Conservation (phyloP, 2,113 vertebrate species). For the Grantiella picta region DNA sequence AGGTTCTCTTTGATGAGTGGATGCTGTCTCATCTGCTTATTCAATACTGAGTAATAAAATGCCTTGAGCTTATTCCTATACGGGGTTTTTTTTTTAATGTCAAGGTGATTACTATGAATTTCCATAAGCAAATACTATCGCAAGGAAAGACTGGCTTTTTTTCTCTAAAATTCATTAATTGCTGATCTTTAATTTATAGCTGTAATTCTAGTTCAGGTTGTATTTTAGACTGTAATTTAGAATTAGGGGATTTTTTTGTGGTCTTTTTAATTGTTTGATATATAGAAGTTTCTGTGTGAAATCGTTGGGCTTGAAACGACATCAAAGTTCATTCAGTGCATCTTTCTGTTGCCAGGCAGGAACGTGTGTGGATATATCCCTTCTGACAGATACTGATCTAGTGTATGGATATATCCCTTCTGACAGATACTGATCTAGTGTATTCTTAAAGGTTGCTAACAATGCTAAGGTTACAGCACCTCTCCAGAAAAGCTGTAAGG, state of each 20-base stretch:
- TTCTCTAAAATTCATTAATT: not conserved
- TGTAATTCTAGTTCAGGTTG: not conserved
- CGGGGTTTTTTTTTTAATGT: not conserved
- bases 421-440: not conserved
- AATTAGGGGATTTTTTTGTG: not conserved
- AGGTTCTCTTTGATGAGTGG: not conserved
- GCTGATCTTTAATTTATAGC: not conserved
- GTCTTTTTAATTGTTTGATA: not conserved
- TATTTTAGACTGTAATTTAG: not conserved
- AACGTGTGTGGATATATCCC: not conserved
- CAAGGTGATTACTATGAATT: not conserved
- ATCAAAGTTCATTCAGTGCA: not conserved
- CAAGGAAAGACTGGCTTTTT: not conserved
- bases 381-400: slow-evolving; percentile 18
- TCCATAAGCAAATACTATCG: not conserved
- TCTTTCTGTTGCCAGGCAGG: not conserved
- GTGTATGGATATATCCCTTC: not conserved
- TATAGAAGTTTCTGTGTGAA: not conserved
- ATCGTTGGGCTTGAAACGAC: not conserved
- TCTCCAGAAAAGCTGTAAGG: not conserved
- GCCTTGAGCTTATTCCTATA: not conserved
- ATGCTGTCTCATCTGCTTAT: slow-evolving; percentile 11
- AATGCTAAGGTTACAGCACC: not conserved
- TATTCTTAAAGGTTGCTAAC: not conserved
- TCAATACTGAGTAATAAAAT: not conserved